Evolutionary conservation across 2,888 invertebrate species (phyloP).

Genomic region (Danaus chrysippus): DNA sequence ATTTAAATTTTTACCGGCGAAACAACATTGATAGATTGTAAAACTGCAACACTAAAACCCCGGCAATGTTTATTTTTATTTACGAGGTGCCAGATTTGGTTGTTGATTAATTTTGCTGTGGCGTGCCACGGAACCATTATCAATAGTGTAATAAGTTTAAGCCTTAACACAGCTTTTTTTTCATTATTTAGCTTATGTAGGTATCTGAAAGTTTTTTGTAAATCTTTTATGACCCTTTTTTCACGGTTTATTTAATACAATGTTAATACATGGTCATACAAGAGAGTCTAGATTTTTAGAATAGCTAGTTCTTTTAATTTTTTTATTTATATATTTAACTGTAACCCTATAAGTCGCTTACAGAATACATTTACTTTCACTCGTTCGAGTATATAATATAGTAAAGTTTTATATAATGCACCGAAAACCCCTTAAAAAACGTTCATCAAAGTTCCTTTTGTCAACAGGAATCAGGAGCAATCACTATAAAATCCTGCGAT

Average conservation of each 20-base stretch:
- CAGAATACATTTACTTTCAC: too few relatives aligned
- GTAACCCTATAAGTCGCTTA: too few relatives aligned
- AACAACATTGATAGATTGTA: neutral
- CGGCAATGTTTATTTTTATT: conserved; percentile 12
- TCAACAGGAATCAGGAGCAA: conserved; percentile 19
- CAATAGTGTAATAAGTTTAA: conserved; percentile 13
- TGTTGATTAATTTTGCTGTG: conserved; percentile 26
- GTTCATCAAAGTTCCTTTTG: conserved; percentile 2
- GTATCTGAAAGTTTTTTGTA: neutral
- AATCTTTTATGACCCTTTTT: too few relatives aligned
- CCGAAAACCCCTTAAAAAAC: neutral
- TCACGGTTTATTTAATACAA: too few relatives aligned
- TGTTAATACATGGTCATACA: too few relatives aligned
- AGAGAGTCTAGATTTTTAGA: too few relatives aligned
- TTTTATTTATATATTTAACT: too few relatives aligned
- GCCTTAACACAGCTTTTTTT: neutral
- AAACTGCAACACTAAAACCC: neutral
- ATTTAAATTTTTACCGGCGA: neutral
- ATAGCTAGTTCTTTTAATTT: too few relatives aligned
- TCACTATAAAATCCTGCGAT: conserved; percentile 26
- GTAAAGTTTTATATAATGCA: neutral
- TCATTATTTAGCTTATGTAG: neutral
- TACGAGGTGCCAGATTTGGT: conserved; percentile 26
- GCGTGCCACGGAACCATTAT: conserved; percentile 26
- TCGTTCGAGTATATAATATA: too few relatives aligned